phyloP scores from a whole-genome alignment of 1,140 invertebrate genomes.

The Ceratina calcarata region DNA sequence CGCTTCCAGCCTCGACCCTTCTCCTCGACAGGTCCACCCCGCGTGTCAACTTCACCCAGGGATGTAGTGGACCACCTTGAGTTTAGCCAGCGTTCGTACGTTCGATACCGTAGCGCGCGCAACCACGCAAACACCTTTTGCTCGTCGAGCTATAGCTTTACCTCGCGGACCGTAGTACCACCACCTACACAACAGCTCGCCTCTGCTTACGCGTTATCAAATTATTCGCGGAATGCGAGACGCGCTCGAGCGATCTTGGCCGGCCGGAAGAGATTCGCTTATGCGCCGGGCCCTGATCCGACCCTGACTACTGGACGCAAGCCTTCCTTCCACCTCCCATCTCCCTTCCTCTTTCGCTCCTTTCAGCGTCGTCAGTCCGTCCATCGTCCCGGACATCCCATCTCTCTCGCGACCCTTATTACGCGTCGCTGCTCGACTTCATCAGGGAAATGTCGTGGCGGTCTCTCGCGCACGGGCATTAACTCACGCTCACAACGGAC shows the following conservation, averaged over 20 bases:
- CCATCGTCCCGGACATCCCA: conserved; percentile 30
- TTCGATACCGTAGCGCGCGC: conserved; percentile 46
- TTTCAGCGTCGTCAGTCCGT: conserved; percentile 44
- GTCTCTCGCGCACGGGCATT: conserved; percentile 70
- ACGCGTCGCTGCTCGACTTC: conserved; percentile 79
- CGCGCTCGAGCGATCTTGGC: background rate
- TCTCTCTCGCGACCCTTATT: conserved; percentile 75
- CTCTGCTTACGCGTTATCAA: no score
- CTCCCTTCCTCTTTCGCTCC: conserved; percentile 2
- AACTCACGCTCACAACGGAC: conserved; percentile 64
- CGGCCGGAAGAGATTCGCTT: background rate
- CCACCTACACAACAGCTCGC: background rate
- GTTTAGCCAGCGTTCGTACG: conserved; percentile 47
- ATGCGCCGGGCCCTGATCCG: conserved; percentile 40
- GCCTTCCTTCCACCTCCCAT: conserved; percentile 11
- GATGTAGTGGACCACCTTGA: conserved; percentile 56
- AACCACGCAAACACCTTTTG: conserved; percentile 18
- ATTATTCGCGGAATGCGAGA: background rate
- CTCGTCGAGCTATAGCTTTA: conserved; percentile 15
- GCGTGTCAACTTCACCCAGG: conserved; percentile 70
- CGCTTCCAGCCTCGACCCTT: conserved; percentile 74
- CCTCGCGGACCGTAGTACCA: background rate
- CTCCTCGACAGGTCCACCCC: conserved; percentile 69
- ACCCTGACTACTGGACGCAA: conserved; percentile 20
- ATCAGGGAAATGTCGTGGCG: conserved; percentile 74